phyloP scores from a whole-genome alignment of 2,113 vertebrate species.

The Elephas maximus region DNA sequence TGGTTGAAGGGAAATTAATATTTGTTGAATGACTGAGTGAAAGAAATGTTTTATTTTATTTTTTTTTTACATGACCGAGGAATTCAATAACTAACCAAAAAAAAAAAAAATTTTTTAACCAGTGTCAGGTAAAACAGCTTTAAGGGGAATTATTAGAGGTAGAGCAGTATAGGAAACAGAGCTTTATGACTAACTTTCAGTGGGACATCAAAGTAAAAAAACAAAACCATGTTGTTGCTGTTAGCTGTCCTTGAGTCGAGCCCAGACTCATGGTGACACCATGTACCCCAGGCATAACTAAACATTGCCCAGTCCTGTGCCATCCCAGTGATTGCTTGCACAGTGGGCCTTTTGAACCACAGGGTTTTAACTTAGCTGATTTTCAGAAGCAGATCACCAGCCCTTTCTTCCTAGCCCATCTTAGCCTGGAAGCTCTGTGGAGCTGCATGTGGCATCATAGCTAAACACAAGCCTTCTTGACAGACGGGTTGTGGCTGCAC shows the following conservation, averaged over 20 bases:
- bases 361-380: too few species aligned
- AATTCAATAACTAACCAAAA: neutral
- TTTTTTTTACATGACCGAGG: neutral
- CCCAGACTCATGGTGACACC: too few species aligned
- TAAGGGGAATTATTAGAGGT: neutral
- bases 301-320: too few species aligned
- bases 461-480: neutral
- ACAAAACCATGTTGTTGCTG: too few species aligned
- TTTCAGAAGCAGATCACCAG: neutral
- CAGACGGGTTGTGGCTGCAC: neutral
- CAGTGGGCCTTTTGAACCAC: too few species aligned
- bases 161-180: neutral
- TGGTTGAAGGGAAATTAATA: neutral
- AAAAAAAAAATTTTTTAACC: too few species aligned
- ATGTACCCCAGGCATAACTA: too few species aligned
- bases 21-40: neutral
- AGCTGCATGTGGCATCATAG: neutral
- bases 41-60: too few species aligned
- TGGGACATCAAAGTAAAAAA: neutral
- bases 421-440: neutral
- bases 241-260: too few species aligned
- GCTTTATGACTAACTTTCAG: neutral
- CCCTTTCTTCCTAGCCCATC: neutral
- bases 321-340: too few species aligned
- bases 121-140: neutral